phyloP scores from a whole-genome alignment of 1,140 invertebrate species.

The Drosophila yakuba region DNA sequence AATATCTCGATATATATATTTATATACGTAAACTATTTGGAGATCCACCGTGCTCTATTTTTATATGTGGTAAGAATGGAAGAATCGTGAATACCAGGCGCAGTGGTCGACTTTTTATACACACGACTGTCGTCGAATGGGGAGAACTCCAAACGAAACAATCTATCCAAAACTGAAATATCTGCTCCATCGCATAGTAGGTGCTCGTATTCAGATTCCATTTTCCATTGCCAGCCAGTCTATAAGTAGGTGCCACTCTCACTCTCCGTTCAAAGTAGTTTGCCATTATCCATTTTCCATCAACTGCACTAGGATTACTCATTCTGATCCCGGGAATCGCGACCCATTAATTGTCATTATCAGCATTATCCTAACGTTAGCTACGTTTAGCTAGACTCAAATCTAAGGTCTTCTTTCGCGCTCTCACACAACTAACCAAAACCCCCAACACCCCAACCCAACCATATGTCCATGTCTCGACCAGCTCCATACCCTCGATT shows the following conservation, averaged over 20 bases:
- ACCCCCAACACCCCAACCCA: too few species aligned
- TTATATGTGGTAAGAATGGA: constrained; percentile 32
- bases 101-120: constrained; percentile 67
- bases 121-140: constrained; percentile 1
- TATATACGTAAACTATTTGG: constrained; percentile 80
- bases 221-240: constrained; percentile 11
- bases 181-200: too few species aligned
- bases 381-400: constrained; percentile 58
- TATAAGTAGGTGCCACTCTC: constrained; percentile 18
- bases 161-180: not conserved
- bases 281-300: not conserved
- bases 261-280: constrained; percentile 11
- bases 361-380: constrained; percentile 25
- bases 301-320: constrained; percentile 17
- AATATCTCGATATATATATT: constrained; percentile 66
- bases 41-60: constrained; percentile 77
- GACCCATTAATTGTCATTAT: constrained; percentile 45
- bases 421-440: constrained; percentile 13
- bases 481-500: not conserved
- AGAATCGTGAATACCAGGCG: constrained; percentile 23
- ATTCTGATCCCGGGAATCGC: constrained; percentile 23
- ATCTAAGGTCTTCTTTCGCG: constrained; percentile 12
- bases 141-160: not conserved
- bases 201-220: constrained; percentile 13
- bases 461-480: not conserved